Base-by-base conservation (phyloP, 2,888 invertebrate genomes). In the Tortricodes alternella region DNA sequence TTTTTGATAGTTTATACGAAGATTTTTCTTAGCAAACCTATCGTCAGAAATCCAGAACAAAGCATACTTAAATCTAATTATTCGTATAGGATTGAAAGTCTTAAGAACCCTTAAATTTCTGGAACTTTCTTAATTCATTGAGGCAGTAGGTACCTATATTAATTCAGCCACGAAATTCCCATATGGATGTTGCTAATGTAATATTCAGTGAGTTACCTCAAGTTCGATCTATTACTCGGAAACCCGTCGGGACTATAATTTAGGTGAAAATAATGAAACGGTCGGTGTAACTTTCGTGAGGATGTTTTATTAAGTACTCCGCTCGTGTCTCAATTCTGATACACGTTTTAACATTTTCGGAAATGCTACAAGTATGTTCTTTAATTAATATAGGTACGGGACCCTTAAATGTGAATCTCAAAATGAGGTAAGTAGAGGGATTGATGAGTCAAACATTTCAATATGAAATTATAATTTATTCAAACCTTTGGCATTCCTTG, bases 201-300 rank as follows among this genome's bases (percentile, higher is more conserved):
- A 76, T 76, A 81, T 82, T 74, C 78, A 76, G 62, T 46, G 67
- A 73, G 67, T 66, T 71, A 64, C 66, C 64, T 68, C 66, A 68
- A 71, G 68, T 72, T 70, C 71, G 69, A 75, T 75, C 71, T 72
- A 70, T 73, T 70, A 67, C 62, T 62, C 63, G 49, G 44, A 44
- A 63, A 56, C 67, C 78, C 69, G 53, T n/a, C 7, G 77, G 71
- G 79, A 75, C 66, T 63, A 68, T 68, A 77, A 77, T 80, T 77
- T 80, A 73, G 67, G 60, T 60, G 63, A 69, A 76, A 76, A 77
- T 81, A 82, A 81, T 81, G 76, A 80, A 81, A 78, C 70, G 62
- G 65, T 73, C 70, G 62, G 65, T 74, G 64, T 70, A 73, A 75
- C 64, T 79, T 77, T 67, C 61, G 44, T 58, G 56, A 52, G 13